Percentiles rank a stretch among this genome's conserved stretches.
phyloP scores from a whole-genome alignment of 2,888 invertebrate species.

The Cephus spinipes region DNA sequence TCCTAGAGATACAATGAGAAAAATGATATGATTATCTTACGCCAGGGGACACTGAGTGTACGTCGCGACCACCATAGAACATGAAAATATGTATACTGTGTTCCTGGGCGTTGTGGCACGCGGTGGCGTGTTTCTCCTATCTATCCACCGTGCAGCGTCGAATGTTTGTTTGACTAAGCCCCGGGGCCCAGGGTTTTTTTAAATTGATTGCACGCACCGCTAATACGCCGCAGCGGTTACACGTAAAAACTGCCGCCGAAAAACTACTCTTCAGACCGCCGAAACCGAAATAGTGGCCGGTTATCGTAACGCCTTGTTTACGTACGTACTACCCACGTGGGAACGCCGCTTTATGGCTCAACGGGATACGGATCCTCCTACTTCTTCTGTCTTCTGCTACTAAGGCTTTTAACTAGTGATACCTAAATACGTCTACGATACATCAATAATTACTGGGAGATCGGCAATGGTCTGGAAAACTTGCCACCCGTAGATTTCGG shows the following conservation, averaged over 20 bases:
- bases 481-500: not conserved
- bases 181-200: conserved; percentile 30
- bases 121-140: conserved; percentile 5
- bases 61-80: not conserved
- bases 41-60: conserved; percentile 18
- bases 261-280: conserved; percentile 7
- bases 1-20: conserved; percentile 13
- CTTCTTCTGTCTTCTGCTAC: not conserved
- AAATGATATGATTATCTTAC: conserved; percentile 28
- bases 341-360: not conserved
- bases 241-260: conserved; percentile 27
- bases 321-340: conserved; percentile 8
- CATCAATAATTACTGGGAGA: not conserved
- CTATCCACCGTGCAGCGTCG: conserved; percentile 9
- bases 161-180: conserved; percentile 40
- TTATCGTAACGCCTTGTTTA: conserved; percentile 7
- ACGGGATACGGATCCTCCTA: not conserved
- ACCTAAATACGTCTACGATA: not conserved
- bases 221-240: conserved; percentile 46
- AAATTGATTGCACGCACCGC: conserved; percentile 45
- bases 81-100: not conserved
- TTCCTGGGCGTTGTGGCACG: not conserved
- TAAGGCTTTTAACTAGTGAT: not conserved
- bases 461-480: not conserved
- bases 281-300: conserved; percentile 9